Conservation (phyloP, 92 coral and sea anemone species). For the Scolanthus callimorphus region DNA sequence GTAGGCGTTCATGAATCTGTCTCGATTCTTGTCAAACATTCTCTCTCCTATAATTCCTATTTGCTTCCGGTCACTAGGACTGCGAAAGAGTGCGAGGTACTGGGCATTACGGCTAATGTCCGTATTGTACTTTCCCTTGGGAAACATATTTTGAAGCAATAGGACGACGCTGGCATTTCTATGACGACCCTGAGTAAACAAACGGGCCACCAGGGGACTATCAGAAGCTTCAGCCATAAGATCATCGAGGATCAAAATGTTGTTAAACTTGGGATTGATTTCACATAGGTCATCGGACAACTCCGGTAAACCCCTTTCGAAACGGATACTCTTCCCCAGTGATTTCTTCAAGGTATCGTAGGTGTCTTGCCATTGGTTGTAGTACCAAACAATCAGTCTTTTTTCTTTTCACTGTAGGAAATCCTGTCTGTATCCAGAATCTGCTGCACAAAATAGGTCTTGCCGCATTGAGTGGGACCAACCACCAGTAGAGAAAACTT, state of each 20-base stretch:
- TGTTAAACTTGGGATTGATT: slow-evolving; percentile 22
- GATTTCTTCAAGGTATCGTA: slow-evolving; percentile 1
- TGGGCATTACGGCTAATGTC: slow-evolving; percentile 27
- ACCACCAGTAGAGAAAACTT: slow-evolving; percentile 15
- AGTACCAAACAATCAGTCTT: slow-evolving; percentile 15
- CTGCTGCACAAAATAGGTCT: slow-evolving; percentile 18
- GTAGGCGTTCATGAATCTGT: slow-evolving; percentile 32
- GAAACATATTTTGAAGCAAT: slow-evolving; percentile 19
- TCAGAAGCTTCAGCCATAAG: slow-evolving; percentile 27
- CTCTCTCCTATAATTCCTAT: slow-evolving; percentile 7
- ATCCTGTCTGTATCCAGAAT: slow-evolving; percentile 8
- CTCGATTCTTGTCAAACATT: slow-evolving; percentile 33
- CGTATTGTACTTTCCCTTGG: slow-evolving; percentile 10
- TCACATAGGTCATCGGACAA: slow-evolving; percentile 17
- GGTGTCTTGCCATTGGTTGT: slow-evolving; percentile 23
- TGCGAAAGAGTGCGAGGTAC: slow-evolving; percentile 18
- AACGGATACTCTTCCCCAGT: background rate
- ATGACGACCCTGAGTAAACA: slow-evolving; percentile 41
- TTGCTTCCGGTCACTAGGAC: slow-evolving; percentile 30
- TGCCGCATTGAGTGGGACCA: slow-evolving; percentile 13
- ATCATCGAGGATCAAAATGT: slow-evolving; percentile 33
- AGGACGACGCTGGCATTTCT: slow-evolving; percentile 26
- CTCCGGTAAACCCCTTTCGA: slow-evolving; percentile 9
- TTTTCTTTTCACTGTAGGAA: background rate
- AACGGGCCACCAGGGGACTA: slow-evolving; percentile 21